Conservation (phyloP, 2,888 invertebrate species). For the Erannis defoliaria region DNA sequence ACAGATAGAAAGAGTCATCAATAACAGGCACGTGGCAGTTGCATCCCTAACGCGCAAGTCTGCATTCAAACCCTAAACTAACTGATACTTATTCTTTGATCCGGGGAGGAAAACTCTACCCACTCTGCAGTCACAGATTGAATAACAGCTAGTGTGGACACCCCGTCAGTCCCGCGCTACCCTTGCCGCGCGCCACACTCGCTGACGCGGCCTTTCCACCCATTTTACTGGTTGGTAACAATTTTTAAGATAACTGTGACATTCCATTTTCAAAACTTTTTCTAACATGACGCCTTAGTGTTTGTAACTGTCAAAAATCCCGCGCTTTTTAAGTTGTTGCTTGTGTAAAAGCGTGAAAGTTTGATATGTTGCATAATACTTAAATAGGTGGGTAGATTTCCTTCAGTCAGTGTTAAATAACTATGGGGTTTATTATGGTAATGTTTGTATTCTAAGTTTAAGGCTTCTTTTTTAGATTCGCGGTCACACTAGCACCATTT, state of each 20-base stretch:
- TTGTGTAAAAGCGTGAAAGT: background rate
- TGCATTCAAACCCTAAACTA: background rate
- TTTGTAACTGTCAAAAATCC: background rate
- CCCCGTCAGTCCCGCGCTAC: slow-evolving; percentile 27
- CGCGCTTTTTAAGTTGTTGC: slow-evolving; percentile 1
- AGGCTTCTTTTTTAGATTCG: too few relatives aligned
- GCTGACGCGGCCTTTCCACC: background rate
- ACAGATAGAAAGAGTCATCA: background rate
- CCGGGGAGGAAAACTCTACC: slow-evolving; percentile 3
- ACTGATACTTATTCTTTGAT: background rate
- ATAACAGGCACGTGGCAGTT: slow-evolving; percentile 1
- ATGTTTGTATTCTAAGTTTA: background rate
- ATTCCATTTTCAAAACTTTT: slow-evolving; percentile 6
- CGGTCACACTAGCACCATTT: too few relatives aligned
- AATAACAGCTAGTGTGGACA: background rate
- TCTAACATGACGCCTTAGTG: background rate
- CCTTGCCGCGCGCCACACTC: slow-evolving; percentile 14
- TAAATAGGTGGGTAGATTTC: background rate
- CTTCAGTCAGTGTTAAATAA: background rate
- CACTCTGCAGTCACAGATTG: background rate
- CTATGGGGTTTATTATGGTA: background rate
- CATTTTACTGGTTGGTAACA: slow-evolving; percentile 22
- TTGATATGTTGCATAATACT: slow-evolving; percentile 1
- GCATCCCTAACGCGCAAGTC: slow-evolving; percentile 26
- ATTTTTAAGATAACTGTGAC: background rate